Base-by-base conservation (phyloP, 1,140 invertebrate species). In the Bombus impatiens region DNA sequence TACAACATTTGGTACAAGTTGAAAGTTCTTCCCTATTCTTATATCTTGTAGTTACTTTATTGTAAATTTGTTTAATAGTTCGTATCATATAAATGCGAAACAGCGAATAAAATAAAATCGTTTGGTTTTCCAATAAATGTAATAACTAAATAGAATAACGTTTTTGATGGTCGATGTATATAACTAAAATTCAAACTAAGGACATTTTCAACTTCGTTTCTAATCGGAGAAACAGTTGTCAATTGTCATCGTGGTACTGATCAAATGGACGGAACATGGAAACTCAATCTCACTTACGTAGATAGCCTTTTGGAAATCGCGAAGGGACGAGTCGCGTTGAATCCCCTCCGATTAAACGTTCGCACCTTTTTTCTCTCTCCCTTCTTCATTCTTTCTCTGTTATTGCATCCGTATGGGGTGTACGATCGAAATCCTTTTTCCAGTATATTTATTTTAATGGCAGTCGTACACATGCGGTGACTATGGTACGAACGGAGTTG, bases 371-470 rank as follows among this genome's bases (percentile, higher is more conserved):
- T 72, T 75, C 71, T 15, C 22, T 32, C 22, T 44, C 44, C 62
- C 37, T 84, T n/a, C 74, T 78, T 53, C 79, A 22, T 88, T 78
- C 72, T 80, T 86, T 78, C 62, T 88, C 80, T 88, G 86, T 91
- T 92, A 90, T 92, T 91, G 90, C 91, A 90, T 90, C 89, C 91
- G 90, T 90, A 94, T 93, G 93, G 89, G 88, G 91, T 90, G 89
- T 86, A 91, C 88, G 92, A 92, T 93, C 88, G 82, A 88, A 92
- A 89, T 93, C 90, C 90, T 88, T 86, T 89, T 87, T 91, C 89
- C 74, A 81, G 86, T 84, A 87, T 93, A 93, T 93, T 94, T 94
- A 94, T 94, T 94, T 94, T 91, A 93, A 91, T 90, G 90, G 82
- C 86, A 82, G 80, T 90, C 86, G 88, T 88, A 91, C 88, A 93